Conservation (phyloP, 2,888 invertebrate genomes). For the Pseudanteris insignis region DNA sequence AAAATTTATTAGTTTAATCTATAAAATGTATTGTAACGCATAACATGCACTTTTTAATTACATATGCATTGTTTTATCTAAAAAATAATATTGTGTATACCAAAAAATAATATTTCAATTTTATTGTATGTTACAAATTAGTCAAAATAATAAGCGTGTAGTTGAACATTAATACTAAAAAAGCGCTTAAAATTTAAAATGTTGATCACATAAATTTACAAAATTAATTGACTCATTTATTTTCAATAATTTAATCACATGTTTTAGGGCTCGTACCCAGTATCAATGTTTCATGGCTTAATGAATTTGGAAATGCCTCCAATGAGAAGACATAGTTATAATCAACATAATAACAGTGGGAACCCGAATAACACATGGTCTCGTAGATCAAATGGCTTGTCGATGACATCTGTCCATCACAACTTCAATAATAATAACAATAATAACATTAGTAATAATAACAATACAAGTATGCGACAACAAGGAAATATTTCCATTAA, state of each 20-base stretch:
- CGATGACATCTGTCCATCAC: constrained; percentile 50
- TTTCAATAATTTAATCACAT: too few relatives aligned
- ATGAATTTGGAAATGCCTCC: constrained; percentile 57
- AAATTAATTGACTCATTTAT: not conserved
- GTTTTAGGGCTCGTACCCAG: constrained; percentile 54
- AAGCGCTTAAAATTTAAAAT: too few relatives aligned
- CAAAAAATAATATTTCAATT: too few relatives aligned
- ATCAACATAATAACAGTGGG: constrained; percentile 51
- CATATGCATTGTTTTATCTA: too few relatives aligned
- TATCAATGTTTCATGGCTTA: constrained; percentile 56
- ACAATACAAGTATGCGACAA: constrained; percentile 40
- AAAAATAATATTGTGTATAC: too few relatives aligned
- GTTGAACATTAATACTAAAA: too few relatives aligned
- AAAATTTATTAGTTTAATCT: too few relatives aligned
- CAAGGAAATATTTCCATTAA: constrained; percentile 51
- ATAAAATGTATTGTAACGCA: too few relatives aligned
- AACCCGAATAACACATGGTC: constrained; percentile 53
- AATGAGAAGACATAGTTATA: constrained; percentile 52
- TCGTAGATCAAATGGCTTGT: constrained; percentile 51
- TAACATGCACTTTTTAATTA: too few relatives aligned
- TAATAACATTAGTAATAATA: constrained; percentile 10
- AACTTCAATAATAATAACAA: constrained; percentile 35
- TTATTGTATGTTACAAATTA: too few relatives aligned
- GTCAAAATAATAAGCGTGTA: too few relatives aligned
- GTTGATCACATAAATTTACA: too few relatives aligned